Conservation (phyloP, 2,113 vertebrate species). For the Carassius auratus region DNA sequence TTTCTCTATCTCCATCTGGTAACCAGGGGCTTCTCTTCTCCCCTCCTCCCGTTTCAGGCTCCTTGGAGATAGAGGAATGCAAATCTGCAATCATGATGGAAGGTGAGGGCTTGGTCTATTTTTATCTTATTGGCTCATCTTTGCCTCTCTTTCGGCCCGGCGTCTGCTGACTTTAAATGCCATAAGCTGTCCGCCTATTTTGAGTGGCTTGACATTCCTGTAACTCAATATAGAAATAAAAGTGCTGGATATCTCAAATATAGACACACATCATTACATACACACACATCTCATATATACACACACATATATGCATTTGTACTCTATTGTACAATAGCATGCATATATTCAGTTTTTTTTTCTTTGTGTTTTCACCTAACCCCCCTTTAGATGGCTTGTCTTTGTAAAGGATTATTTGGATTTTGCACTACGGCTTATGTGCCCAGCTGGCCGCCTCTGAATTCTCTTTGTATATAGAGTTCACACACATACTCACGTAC, state of each 20-base stretch:
- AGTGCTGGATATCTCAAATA: constrained; percentile 61
- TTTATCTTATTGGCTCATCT: constrained; percentile 9
- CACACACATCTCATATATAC: constrained; percentile 5
- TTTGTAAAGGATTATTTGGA: constrained; percentile 80
- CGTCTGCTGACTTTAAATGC: constrained; percentile 64
- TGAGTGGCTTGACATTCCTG: constrained; percentile 65
- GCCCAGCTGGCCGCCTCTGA: constrained; percentile 74
- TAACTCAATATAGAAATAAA: constrained; percentile 66
- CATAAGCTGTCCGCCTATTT: constrained; percentile 71
- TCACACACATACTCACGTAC: constrained; percentile 24
- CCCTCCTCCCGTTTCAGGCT: constrained; percentile 81
- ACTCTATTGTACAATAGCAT: constrained; percentile 2
- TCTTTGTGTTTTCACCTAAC: constrained; percentile 33
- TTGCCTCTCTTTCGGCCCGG: constrained; percentile 41
- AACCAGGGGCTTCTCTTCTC: constrained; percentile 68
- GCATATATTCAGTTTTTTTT: constrained; percentile 36
- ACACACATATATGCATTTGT: background rate
- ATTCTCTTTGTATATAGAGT: constrained; percentile 73
- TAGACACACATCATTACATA: constrained; percentile 39
- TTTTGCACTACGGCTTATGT: constrained; percentile 78
- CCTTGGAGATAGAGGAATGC: constrained; percentile 95
- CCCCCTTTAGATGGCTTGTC: constrained; percentile 64
- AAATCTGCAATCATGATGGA: constrained; percentile 99
- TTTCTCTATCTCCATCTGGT: constrained; percentile 61
- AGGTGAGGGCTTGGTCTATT: constrained; percentile 80